Percentiles rank a stretch among this genome's conserved stretches.
Evolutionary conservation across 2,888 invertebrate genomes (phyloP).

Genomic region (Noctuana brunneofusca): DNA sequence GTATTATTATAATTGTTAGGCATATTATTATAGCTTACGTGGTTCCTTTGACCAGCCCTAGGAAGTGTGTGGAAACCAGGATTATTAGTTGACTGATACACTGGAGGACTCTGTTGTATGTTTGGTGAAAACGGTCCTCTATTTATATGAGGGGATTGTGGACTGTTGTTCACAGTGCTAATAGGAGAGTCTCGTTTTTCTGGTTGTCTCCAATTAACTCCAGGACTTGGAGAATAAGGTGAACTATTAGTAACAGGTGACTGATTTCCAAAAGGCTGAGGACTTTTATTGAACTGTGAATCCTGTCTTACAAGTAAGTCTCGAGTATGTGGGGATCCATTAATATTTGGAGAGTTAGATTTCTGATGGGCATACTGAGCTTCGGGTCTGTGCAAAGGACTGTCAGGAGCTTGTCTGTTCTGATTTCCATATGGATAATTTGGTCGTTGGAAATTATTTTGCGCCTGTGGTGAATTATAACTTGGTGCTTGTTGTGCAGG

Average conservation of each 20-base stretch:
- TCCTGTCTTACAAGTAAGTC: slow-evolving; percentile 74
- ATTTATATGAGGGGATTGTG: slow-evolving; percentile 54
- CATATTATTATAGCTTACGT: slow-evolving; percentile 52
- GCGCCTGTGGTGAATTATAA: slow-evolving; percentile 60
- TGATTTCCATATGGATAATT: slow-evolving; percentile 57
- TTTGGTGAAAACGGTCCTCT: slow-evolving; percentile 61
- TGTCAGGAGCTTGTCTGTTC: slow-evolving; percentile 63
- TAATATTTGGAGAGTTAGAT: slow-evolving; percentile 59
- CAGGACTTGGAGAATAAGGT: slow-evolving; percentile 70
- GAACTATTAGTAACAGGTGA: slow-evolving; percentile 62
- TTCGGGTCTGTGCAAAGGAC: slow-evolving; percentile 77
- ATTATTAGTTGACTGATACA: slow-evolving; percentile 52
- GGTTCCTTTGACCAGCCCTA: slow-evolving; percentile 60
- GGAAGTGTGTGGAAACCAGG: slow-evolving; percentile 69
- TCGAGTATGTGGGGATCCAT: slow-evolving; percentile 66
- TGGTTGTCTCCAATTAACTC: slow-evolving; percentile 76
- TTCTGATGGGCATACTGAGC: slow-evolving; percentile 73
- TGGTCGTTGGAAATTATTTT: slow-evolving; percentile 57
- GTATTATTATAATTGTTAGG: slow-evolving; percentile 53
- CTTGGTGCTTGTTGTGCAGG: slow-evolving; percentile 73
- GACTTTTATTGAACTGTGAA: slow-evolving; percentile 79
- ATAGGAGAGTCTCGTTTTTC: slow-evolving; percentile 73
- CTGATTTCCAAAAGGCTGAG: slow-evolving; percentile 70
- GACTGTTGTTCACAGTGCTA: slow-evolving; percentile 49
- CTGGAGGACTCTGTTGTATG: slow-evolving; percentile 57